A percentile compares a stretch with the other conserved stretches of the same genome.
Conservation (phyloP, 1,140 invertebrate species). For the Drosophila erecta region DNA sequence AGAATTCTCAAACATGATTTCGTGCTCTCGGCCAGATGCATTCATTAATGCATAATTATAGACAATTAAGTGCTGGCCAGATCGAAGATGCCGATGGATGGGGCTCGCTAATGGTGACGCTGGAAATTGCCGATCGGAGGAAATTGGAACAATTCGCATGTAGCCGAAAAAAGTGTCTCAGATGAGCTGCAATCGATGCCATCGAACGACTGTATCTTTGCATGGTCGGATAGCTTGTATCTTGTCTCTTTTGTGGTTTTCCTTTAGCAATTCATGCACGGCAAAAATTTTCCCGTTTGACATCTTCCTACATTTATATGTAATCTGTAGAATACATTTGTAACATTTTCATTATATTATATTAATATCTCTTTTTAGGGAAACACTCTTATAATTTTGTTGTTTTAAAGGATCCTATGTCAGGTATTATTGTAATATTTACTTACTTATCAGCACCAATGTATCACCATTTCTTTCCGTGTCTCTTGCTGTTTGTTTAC, state of each 20-base stretch:
- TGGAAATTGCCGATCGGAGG: constrained; percentile 65
- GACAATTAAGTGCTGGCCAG: constrained; percentile 67
- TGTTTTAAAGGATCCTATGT: too few relatives aligned
- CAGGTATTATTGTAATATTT: background rate
- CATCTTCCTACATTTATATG: background rate
- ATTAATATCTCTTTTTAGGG: too few relatives aligned
- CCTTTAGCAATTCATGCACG: constrained; percentile 30
- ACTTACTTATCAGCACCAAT: background rate
- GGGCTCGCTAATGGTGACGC: constrained; percentile 62
- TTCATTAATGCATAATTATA: constrained; percentile 82
- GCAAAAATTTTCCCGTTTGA: background rate
- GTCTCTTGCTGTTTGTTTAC: constrained; percentile 64
- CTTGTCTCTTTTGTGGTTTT: constrained; percentile 57
- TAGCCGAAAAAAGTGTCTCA: constrained; percentile 32
- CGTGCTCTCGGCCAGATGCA: constrained; percentile 79
- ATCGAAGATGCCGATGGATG: constrained; percentile 2
- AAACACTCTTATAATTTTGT: too few relatives aligned
- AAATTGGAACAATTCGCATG: constrained; percentile 64
- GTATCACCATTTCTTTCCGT: background rate
- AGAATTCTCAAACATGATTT: constrained; percentile 77
- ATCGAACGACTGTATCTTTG: constrained; percentile 19
- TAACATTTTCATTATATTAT: too few relatives aligned
- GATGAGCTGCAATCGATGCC: constrained; percentile 53
- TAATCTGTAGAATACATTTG: background rate
- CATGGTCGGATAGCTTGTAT: constrained; percentile 21